Base-by-base conservation (phyloP, 2,888 invertebrate species). In the Teleiodes luculella region DNA sequence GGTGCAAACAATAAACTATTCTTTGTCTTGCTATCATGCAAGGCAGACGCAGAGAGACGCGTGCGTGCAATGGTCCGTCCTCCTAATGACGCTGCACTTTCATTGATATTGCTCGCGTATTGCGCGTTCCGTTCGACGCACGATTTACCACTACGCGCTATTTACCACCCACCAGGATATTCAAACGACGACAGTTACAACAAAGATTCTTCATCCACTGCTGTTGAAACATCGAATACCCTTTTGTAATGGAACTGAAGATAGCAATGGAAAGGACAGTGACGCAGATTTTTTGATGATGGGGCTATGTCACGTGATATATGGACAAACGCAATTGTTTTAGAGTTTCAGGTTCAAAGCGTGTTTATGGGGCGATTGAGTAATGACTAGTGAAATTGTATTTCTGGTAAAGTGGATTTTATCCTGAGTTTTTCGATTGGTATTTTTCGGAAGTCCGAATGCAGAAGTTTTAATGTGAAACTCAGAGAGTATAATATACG, bases 101-200 rank as follows among this genome's bases (percentile, higher is more conserved):
- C 78, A 82, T 80, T 80, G 85, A 85, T 85, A 85, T 76, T 74
- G 77, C 72, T 72, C 70, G 35, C 36, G 18, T 36, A 31, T 46
- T 35, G 49, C 36, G 20, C 36, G 49, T 35, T 33, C 33, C 37
- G 71, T 80, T 79, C 70, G 72, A 79, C 84, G 86, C 83, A 78
- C 87, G 80, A 88, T 88, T 88, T 86, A 84, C 76, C 76, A 77
- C 71, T 77, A 85, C 83, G 86, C 80, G 74, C 83, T 86, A 86
- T 88, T 87, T 85, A 74, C 78, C 79, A 71, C 82, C 56, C 53
- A 53, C 56, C 50, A 45, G 43, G 43, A 35, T 28, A 10, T 24
- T 31, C 4, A 11, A 43, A 43, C 24, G 20, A 2, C 24, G 43
- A n/a, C 35, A 2, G n/a, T 10, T 20, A 20, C 24, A n/a, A 33